Base-by-base conservation (phyloP, 2,888 invertebrate species). In the Heliconius hortense region DNA sequence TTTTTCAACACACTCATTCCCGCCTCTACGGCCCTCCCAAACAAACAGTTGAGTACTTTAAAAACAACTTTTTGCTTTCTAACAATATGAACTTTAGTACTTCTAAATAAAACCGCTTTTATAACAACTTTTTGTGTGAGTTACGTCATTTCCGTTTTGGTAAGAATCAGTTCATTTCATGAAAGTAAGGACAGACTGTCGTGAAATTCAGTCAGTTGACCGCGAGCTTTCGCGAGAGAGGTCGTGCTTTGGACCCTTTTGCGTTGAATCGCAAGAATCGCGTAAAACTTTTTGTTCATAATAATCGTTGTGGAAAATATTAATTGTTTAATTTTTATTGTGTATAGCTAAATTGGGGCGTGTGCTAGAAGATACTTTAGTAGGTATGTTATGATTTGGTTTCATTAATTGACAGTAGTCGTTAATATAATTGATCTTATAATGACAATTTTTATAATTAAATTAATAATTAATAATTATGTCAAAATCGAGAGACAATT, bases 1-100 rank as follows among this genome's bases (percentile, higher is more conserved):
- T 88, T 93, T 94, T 93, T 93, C 89, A 87, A 87, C 90, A 89
- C 88, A 90, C 89, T 93, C 93, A 93, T 93, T 94, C 93, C 93
- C 94, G 94, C 94, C 94, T 93, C 90, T 90, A 90, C 85, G 93
- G 88, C 92, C 93, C 93, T 93, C 93, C 94, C 94, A 94, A 94
- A 93, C 93, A 94, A 94, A 94, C 92, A 93, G 87, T 86, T 83
- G 85, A 90, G 89, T 87, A 91, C 90, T 92, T 92, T 89, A 89
- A 93, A 93, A 94, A 93, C 93, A 93, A 86, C 83, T 60, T 71
- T 86, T 88, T 79, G 11, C 31, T 56, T 26, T 4, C 64, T 56
- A 2, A 60, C 0, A 86, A 76, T 83, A 71, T 76, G 24, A 70
- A 62, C 75, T 75, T 75, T 85, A 73, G 0, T 0, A 0, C 0